phyloP scores from a whole-genome alignment of 2,797 vertebrate species.

The Epinephelus malabaricus region DNA sequence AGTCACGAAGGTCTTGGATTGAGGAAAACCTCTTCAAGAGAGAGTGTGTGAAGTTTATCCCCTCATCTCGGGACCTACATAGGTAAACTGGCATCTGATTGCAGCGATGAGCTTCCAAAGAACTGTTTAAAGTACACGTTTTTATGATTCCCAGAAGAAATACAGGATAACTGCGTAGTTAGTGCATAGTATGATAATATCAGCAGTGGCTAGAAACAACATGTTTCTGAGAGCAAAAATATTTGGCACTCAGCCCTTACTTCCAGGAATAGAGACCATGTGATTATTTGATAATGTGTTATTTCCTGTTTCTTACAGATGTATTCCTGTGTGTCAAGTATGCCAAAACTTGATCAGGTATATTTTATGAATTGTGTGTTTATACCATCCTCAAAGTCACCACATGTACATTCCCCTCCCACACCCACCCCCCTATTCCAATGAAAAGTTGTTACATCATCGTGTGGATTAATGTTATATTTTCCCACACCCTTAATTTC shows the following conservation, averaged over 20 bases:
- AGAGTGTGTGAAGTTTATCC: constrained; percentile 93
- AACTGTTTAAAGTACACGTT: neutral
- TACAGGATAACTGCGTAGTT: neutral
- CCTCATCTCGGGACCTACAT: constrained; percentile 91
- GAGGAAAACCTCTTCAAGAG: constrained; percentile 93
- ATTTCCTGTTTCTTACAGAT: constrained; percentile 87
- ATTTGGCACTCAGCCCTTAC: constrained; percentile 52
- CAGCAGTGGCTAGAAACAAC: constrained; percentile 25
- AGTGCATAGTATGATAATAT: constrained; percentile 20
- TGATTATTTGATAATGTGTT: constrained; percentile 55
- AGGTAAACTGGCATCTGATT: constrained; percentile 83
- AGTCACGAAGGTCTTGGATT: constrained; percentile 93
- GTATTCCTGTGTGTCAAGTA: constrained; percentile 91
- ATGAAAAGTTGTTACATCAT: neutral
- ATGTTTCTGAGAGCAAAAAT: constrained; percentile 44
- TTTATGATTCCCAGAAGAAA: constrained; percentile 45
- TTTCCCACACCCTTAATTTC: neutral
- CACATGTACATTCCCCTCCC: neutral
- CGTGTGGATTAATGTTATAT: neutral
- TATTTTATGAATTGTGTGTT: constrained; percentile 27
- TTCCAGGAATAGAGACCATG: constrained; percentile 60
- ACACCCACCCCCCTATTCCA: neutral
- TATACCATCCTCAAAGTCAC: neutral
- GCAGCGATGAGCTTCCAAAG: constrained; percentile 17
- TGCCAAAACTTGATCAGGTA: constrained; percentile 98